A percentile compares a stretch with the other conserved stretches of the same genome.
These are phyloP conservation scores for Lynx canadensis DNA, from an alignment of 2,113 vertebrate species.

Conservation along the genomic window DNA sequence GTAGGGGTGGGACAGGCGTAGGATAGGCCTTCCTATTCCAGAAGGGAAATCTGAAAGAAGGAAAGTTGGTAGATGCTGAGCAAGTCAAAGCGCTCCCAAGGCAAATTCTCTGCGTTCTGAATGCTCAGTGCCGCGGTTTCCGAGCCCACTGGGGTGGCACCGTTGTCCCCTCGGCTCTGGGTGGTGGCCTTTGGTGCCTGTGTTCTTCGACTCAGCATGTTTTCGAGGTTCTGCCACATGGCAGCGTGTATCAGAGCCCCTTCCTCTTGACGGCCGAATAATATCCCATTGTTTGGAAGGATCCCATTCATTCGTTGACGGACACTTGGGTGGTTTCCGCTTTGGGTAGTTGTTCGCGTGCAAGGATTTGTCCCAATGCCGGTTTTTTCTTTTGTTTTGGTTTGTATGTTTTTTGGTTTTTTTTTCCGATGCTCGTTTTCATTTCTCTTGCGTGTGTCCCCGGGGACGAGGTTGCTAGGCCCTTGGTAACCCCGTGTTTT, in stretches of 20 bases:
- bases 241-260: accelerated
- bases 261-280: neutral
- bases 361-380: neutral
- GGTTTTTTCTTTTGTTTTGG: too few species aligned
- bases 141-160: neutral
- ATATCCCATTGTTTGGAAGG: accelerated
- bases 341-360: accelerated
- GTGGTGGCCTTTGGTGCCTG: neutral
- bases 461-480: neutral
- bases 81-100: neutral
- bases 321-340: neutral
- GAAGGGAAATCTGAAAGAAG: neutral
- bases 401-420: too few species aligned
- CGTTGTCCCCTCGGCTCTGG: accelerated
- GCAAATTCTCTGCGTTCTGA: neutral
- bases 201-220: neutral
- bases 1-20: accelerated
- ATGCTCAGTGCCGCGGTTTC: neutral
- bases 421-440: neutral
- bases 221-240: accelerated
- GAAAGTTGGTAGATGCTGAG: neutral
- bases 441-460: neutral
- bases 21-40: neutral
- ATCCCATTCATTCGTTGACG: neutral
- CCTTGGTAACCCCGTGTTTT: neutral